Conservation (phyloP, 1,140 invertebrate genomes). For the Sycophaga agraensis region DNA sequence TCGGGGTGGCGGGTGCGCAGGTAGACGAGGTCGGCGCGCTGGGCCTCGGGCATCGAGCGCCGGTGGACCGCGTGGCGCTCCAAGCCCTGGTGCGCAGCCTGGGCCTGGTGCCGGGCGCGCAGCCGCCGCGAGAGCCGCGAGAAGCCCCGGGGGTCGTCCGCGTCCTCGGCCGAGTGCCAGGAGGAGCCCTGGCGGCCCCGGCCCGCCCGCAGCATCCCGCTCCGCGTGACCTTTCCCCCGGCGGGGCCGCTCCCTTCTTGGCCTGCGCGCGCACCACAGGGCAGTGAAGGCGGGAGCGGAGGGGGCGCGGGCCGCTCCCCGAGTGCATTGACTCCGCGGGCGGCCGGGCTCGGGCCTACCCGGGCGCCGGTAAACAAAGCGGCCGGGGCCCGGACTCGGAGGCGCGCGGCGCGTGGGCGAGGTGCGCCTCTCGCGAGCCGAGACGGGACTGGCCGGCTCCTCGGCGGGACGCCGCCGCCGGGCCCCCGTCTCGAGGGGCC, state of each 20-base stretch:
- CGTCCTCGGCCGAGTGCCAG: too few species aligned
- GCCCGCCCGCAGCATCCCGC: too few species aligned
- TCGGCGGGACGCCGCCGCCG: background rate
- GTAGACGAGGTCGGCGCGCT: conserved; percentile 42
- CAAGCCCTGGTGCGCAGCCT: conserved; percentile 7
- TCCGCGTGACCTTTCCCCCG: too few species aligned
- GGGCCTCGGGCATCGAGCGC: conserved; percentile 44
- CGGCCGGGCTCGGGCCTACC: conserved; percentile 32
- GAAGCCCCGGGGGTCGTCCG: conserved; percentile 41
- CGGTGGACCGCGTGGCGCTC: conserved; percentile 39
- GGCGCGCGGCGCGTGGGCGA: conserved; percentile 13
- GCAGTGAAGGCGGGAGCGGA: too few species aligned
- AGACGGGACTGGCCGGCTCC: conserved; percentile 9
- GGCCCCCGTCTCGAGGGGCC: background rate
- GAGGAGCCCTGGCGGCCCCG: too few species aligned
- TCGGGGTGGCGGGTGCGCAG: conserved; percentile 26
- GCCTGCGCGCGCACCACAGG: too few species aligned
- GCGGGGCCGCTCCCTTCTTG: too few species aligned
- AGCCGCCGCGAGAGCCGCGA: conserved; percentile 24
- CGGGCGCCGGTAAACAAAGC: background rate
- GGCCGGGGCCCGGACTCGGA: background rate
- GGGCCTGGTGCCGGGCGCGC: background rate
- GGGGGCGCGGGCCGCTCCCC: too few species aligned
- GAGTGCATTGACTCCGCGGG: too few species aligned
- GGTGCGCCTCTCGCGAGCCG: conserved; percentile 2